These are phyloP conservation scores for Cerastis rubricosa DNA, from an alignment of 2,888 invertebrate species.

Conservation along the genomic window DNA sequence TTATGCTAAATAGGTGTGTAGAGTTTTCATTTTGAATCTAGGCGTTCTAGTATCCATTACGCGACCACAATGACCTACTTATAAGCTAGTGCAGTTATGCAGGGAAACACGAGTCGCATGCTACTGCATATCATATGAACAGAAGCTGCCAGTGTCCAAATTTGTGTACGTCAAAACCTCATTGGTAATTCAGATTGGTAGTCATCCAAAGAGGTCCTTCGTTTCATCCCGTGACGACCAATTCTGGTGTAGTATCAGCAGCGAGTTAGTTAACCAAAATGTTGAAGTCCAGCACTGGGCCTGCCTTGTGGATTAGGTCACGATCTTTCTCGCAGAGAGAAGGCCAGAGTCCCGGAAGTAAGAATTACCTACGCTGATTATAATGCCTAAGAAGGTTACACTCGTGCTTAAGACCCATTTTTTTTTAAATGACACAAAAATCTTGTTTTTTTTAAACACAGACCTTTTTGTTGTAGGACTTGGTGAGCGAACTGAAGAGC, in stretches of 20 bases:
- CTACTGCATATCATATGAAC: not conserved
- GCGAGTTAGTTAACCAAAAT: not conserved
- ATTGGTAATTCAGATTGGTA: not conserved
- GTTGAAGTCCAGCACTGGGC: no score
- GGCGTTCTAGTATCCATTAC: conserved; percentile 9
- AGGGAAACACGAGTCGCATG: conserved; percentile 7
- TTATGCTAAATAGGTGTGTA: not conserved
- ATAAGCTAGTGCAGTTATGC: not conserved
- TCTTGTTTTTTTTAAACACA: not conserved
- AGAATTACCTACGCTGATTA: no score
- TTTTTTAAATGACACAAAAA: not conserved
- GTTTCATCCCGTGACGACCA: not conserved
- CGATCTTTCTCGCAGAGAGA: no score
- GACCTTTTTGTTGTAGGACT: conserved; percentile 87
- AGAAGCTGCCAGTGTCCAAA: not conserved
- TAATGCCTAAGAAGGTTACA: no score
- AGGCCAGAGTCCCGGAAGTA: not conserved
- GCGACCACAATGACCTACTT: not conserved
- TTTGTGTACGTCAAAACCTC: no score
- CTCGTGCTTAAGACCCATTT: not conserved
- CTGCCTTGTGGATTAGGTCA: not conserved
- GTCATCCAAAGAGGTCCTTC: not conserved
- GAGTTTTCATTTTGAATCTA: conserved; percentile 23
- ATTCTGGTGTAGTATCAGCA: not conserved
- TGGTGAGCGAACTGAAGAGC: conserved; percentile 96